Evolutionary conservation across 2,113 vertebrate species (phyloP), one percentile per base, ranked within the genome.

Genomic region (Gila orcuttii): DNA sequence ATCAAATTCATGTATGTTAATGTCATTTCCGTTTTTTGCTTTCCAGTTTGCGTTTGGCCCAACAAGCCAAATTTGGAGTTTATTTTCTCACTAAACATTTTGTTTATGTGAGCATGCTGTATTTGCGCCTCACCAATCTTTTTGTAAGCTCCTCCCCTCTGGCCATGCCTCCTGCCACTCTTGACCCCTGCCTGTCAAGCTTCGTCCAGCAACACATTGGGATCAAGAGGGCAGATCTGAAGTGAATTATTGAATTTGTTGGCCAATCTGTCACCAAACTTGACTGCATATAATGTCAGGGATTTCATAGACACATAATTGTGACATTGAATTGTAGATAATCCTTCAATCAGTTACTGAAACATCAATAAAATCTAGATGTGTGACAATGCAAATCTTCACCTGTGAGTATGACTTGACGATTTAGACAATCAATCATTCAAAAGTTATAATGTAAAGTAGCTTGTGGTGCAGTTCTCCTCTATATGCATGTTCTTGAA

Each of bases 91-190:
- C 89, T 74, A 50, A 88, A 88, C 83, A 92, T 89, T 94, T 94
- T 91, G 91, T 95, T 87, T 82, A 82, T 94, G 93, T 94, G 95
- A 96, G 97, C 97, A 99, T 98, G 97, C 95, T 96, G 92, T 96
- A 94, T 97, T 95, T 96, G 96, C 95, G 96, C 97, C 97, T 98
- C 97, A 97, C 97, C 97, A 97, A 96, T 96, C 97, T 97, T 96
- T 95, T 96, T 95, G 94, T 96, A 95, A 94, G 95, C 94, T 92
- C 93, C 92, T 89, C 86, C 90, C 89, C 90, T 93, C 90, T 91
- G 91, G 87, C 87, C 92, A 94, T 92, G 90, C 93, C 94, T 93
- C 92, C 92, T 92, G 86, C 66, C 71, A 55, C 68, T 81, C 77
- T 81, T 81, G 62, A 23, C 59, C 77, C 42, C 50, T 73, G n/a